Evolutionary conservation across 2,888 invertebrate species (phyloP).

Genomic region (Pristionchus arcanus): DNA sequence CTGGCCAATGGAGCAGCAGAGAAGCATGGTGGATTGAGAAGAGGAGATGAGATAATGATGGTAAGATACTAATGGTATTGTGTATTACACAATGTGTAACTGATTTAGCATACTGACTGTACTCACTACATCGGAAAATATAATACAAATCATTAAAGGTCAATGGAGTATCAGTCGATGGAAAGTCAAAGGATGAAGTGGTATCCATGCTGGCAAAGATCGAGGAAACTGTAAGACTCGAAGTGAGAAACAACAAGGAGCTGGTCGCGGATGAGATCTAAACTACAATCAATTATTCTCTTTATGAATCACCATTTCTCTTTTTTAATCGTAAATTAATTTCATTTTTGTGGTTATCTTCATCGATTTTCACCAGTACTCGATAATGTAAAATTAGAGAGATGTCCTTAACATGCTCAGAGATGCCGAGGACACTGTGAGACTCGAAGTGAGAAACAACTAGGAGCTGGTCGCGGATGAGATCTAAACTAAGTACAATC

Average conservation of each 20-base stretch:
- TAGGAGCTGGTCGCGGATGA: not conserved
- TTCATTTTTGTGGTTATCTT: too few species aligned
- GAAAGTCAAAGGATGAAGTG: not conserved
- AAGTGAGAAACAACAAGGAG: not conserved
- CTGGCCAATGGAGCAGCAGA: not conserved
- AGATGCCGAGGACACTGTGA: not conserved
- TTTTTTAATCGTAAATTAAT: too few species aligned
- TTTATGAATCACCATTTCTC: too few species aligned
- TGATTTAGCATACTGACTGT: too few species aligned
- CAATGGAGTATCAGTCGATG: not conserved
- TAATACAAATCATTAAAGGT: not conserved
- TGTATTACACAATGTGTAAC: too few species aligned
- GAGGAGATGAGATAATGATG: not conserved
- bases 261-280: not conserved
- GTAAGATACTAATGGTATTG: too few species aligned
- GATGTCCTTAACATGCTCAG: not conserved
- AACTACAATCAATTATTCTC: too few species aligned
- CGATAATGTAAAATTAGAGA: too few species aligned
- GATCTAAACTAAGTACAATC: too few species aligned
- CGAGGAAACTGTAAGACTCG: not conserved
- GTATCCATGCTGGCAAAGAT: too few species aligned
- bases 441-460: not conserved
- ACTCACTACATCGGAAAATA: too few species aligned
- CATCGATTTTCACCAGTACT: too few species aligned
- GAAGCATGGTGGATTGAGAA: not conserved